Evolutionary conservation across 2,113 vertebrate genomes (phyloP).

Genomic region (Physeter macrocephalus): DNA sequence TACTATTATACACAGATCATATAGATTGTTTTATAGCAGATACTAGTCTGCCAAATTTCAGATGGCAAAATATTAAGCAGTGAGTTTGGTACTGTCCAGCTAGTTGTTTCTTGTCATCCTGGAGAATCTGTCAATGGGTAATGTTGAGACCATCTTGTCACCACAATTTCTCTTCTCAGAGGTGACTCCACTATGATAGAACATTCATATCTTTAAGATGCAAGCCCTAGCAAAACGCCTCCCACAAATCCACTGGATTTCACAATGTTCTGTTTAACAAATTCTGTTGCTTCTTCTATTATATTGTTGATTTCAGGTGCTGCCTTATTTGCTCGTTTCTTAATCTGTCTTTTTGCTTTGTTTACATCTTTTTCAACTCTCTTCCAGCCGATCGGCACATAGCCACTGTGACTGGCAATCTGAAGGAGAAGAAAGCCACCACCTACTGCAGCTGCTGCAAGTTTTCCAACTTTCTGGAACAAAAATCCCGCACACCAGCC

Average conservation of each 20-base stretch:
- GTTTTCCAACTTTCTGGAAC: no score
- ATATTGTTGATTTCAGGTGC: slow-evolving; percentile 93
- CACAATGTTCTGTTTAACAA: slow-evolving; percentile 97
- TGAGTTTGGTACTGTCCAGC: slow-evolving; percentile 66
- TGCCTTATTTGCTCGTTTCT: slow-evolving; percentile 93
- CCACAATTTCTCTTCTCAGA: slow-evolving; percentile 34
- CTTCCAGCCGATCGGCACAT: slow-evolving; percentile 97
- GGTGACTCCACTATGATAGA: neutral
- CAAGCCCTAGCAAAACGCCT: slow-evolving; percentile 96
- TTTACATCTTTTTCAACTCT: slow-evolving; percentile 98
- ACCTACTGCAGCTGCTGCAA: no score
- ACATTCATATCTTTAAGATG: slow-evolving; percentile 82
- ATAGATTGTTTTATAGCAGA: slow-evolving; percentile 75
- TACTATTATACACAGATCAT: slow-evolving; percentile 75
- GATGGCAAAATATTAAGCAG: slow-evolving; percentile 78
- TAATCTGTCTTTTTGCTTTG: slow-evolving; percentile 96
- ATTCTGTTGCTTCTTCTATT: slow-evolving; percentile 95
- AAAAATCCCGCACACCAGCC: no score
- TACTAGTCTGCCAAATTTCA: slow-evolving; percentile 77
- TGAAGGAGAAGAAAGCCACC: slow-evolving; percentile 56
- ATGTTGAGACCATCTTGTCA: neutral
- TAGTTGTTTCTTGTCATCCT: slow-evolving; percentile 53
- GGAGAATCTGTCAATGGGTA: slow-evolving; percentile 40
- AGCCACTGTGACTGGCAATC: slow-evolving; percentile 97
- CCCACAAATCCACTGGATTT: slow-evolving; percentile 96